Conservation (phyloP, 2,888 invertebrate species). For the Allacma fusca region DNA sequence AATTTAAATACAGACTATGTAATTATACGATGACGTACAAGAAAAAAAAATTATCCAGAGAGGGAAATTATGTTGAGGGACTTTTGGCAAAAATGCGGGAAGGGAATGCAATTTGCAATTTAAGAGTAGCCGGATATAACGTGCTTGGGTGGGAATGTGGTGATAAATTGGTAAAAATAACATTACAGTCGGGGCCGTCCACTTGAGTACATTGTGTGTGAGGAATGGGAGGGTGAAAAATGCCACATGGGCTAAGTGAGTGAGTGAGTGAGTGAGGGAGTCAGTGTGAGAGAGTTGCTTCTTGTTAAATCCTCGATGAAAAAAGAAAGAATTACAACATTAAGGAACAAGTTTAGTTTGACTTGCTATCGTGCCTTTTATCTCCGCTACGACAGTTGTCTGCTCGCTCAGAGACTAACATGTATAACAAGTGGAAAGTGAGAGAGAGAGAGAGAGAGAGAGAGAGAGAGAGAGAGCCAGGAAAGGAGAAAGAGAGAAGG, state of each 20-base stretch:
- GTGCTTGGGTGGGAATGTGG: neutral
- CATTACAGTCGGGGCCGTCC: neutral
- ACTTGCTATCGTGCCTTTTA: constrained; percentile 4
- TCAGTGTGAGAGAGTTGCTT: neutral
- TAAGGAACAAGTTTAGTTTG: constrained; percentile 13
- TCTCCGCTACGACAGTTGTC: neutral
- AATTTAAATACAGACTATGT: too few species aligned
- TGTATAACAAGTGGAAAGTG: neutral
- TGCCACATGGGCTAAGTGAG: neutral
- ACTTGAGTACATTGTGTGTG: neutral
- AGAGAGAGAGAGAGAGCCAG: neutral
- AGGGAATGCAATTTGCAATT: neutral
- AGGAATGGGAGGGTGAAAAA: neutral
- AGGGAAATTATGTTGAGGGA: neutral
- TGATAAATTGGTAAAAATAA: constrained; percentile 16
- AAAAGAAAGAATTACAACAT: constrained; percentile 7
- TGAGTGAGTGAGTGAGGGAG: neutral
- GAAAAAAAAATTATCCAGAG: too few species aligned
- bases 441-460: constrained; percentile 13
- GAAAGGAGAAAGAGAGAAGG: constrained; percentile 9
- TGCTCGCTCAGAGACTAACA: too few species aligned
- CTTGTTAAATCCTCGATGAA: constrained; percentile 8
- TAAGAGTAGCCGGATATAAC: neutral
- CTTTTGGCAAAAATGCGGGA: neutral
- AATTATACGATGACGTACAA: too few species aligned